A percentile compares a stretch with the other conserved stretches of the same genome.
These are phyloP conservation scores for Capitulum mitella DNA, from an alignment of 2,888 invertebrate species.

Conservation along the genomic window DNA sequence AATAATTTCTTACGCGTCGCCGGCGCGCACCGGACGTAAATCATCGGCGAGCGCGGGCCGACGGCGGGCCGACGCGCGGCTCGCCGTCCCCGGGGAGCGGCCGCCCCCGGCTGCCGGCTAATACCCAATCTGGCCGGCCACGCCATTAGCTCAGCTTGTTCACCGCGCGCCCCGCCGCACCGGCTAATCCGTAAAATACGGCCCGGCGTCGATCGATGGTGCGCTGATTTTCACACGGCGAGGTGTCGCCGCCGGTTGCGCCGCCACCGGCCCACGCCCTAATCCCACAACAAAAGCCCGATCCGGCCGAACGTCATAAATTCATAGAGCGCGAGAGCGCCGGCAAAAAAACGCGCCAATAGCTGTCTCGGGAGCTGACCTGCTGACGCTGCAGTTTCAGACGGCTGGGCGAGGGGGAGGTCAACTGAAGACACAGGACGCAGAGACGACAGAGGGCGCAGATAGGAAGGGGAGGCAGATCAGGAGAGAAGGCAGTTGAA, in stretches of 20 bases:
- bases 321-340: neutral
- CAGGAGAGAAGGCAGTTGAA: too few species aligned
- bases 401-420: too few species aligned
- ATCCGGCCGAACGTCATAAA: neutral
- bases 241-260: neutral
- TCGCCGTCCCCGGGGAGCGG: neutral
- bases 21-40: neutral
- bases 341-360: conserved; percentile 1
- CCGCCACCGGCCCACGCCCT: neutral
- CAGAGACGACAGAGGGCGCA: too few species aligned
- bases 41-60: neutral
- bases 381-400: too few species aligned
- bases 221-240: neutral
- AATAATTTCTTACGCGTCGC: conserved; percentile 6
- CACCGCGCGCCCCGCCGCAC: neutral
- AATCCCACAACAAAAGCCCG: conserved; percentile 8
- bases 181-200: conserved; percentile 22
- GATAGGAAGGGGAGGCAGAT: too few species aligned
- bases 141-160: conserved; percentile 4
- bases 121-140: neutral
- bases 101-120: neutral
- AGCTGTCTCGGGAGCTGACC: neutral
- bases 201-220: neutral
- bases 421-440: too few species aligned
- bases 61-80: neutral